Base-by-base conservation (phyloP, 2,888 invertebrate genomes). In the Timema cristinae region DNA sequence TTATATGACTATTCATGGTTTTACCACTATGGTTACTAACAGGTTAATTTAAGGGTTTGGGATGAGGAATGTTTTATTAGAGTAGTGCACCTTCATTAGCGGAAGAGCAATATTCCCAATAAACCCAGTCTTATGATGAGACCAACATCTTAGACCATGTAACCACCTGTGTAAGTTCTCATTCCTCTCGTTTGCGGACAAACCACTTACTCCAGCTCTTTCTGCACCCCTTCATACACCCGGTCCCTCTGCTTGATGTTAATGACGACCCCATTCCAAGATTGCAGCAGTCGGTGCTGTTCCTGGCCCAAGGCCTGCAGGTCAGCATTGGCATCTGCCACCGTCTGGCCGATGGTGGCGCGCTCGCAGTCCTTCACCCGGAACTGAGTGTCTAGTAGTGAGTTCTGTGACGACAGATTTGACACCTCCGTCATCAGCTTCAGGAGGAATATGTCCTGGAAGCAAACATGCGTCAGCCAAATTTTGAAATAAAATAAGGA, bases 221-320 rank as follows among this genome's bases (percentile, higher is more conserved):
- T 83, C 63, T 85, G 84, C 0, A 90, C 84, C 68, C 88, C 86
- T 74, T 87, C 86, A 73, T 87, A 85, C 1, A 89, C 86, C 77
- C 86, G 88, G 79, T 93, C 92, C 47, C 91, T 82, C 72, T 90
- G 88, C 47, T 86, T 85, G 74, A 93, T 90, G 72, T 89, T 89
- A 11, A 89, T 84, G 5, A 93, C 85, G 59, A 92, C 90, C 13
- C 90, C 88, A 79, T 90, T 89, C 93, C 93, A 93, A 7, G 91
- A 85, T 77, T 88, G 88, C 75, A 90, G 85, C 16, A 93, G 82
- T 6, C 89, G 87, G 56, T 88, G 87, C 74, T 91, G 88, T 77
- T 93, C 92, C 67, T 86, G 82, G 77, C 90, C 88, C 68, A 92
- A 79, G 47, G 88, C 89, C 79, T 91, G 90, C 47, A 93, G 82